These are phyloP conservation scores for Elephas maximus DNA, from an alignment of 2,113 vertebrate genomes.

Conservation along the genomic window DNA sequence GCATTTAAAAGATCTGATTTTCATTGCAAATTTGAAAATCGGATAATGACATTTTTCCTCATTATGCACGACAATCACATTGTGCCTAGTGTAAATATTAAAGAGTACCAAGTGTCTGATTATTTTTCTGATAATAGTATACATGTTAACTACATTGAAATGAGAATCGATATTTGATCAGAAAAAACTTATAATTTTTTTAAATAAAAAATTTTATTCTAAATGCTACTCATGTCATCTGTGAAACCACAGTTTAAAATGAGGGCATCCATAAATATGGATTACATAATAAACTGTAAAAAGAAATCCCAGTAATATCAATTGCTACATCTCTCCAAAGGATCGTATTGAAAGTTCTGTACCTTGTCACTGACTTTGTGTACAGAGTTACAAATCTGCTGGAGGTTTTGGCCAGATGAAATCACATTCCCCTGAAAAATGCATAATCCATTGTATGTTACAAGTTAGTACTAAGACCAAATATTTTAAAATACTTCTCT, in stretches of 20 bases:
- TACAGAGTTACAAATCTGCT: neutral
- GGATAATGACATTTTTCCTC: neutral
- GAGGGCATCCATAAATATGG: neutral
- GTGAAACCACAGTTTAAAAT: neutral
- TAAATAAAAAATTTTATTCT: neutral
- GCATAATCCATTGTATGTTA: neutral
- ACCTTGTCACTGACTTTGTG: neutral
- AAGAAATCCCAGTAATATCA: neutral
- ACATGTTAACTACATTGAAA: neutral
- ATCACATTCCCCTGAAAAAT: neutral
- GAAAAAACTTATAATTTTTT: neutral
- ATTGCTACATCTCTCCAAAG: neutral
- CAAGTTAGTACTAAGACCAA: neutral
- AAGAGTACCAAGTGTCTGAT: neutral
- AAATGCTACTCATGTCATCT: neutral
- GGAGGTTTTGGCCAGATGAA: neutral
- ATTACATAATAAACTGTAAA: neutral
- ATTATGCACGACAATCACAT: neutral
- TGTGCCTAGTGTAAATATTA: neutral
- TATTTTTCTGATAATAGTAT: neutral
- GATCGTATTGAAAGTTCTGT: neutral
- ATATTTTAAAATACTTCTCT: neutral
- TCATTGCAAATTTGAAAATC: neutral
- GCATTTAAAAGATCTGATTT: neutral
- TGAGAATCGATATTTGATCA: neutral